Conservation (phyloP, 2,888 invertebrate genomes). For the Lagria hirta region DNA sequence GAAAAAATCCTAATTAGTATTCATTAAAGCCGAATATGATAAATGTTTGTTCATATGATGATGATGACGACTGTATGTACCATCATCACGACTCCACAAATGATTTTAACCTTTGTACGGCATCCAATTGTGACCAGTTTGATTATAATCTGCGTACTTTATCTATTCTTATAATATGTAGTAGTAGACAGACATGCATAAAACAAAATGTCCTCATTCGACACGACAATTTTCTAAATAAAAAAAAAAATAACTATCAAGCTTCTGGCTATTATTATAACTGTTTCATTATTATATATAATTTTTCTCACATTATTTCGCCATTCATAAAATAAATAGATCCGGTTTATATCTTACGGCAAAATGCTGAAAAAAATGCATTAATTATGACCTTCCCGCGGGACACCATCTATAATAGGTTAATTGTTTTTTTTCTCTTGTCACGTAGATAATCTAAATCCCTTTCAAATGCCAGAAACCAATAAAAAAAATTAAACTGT, state of each 20-base stretch:
- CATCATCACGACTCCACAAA: too few species aligned
- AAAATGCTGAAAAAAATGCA: slow-evolving; percentile 9
- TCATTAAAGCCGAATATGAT: slow-evolving; percentile 9
- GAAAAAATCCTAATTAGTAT: slow-evolving; percentile 13
- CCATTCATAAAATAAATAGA: slow-evolving; percentile 20
- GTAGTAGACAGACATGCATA: slow-evolving; percentile 1
- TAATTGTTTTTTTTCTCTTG: slow-evolving; percentile 17
- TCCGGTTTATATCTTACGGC: slow-evolving; percentile 11
- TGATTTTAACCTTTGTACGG: slow-evolving; percentile 31
- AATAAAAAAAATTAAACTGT: too few species aligned
- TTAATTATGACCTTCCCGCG: slow-evolving; percentile 15
- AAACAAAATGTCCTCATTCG: too few species aligned
- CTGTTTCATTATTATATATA: too few species aligned
- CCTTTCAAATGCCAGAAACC: too few species aligned
- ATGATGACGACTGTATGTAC: slow-evolving; percentile 28
- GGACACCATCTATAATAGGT: slow-evolving; percentile 12
- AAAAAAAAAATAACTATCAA: too few species aligned
- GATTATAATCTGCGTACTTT: slow-evolving; percentile 34
- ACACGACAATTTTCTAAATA: too few species aligned
- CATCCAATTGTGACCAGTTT: slow-evolving; percentile 34
- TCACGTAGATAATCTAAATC: too few species aligned
- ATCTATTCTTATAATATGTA: slow-evolving; percentile 4
- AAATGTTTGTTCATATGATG: slow-evolving; percentile 6
- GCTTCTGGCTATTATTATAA: too few species aligned
- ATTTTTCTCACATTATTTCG: slow-evolving; percentile 2